A percentile compares a stretch with the other conserved stretches of the same genome.
These are phyloP conservation scores for Tachypleus tridentatus DNA, from an alignment of 1,140 invertebrate genomes.

Conservation along the genomic window DNA sequence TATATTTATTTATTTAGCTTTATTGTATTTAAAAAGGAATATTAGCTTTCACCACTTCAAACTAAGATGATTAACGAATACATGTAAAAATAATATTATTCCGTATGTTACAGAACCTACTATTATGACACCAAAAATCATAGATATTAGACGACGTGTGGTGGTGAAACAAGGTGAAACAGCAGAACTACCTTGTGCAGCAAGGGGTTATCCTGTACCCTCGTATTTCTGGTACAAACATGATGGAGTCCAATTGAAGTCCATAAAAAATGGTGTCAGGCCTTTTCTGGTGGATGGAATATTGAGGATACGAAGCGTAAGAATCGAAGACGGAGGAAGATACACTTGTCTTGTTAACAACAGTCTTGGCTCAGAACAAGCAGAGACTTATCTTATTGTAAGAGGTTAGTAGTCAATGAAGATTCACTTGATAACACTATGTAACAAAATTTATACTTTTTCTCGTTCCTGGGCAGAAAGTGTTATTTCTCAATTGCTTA, in stretches of 20 bases:
- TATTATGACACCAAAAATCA: constrained; percentile 21
- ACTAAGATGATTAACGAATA: no score
- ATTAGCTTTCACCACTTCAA: no score
- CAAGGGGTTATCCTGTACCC: constrained; percentile 28
- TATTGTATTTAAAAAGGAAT: no score
- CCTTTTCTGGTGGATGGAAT: constrained; percentile 18
- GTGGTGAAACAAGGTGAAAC: constrained; percentile 27
- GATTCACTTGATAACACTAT: no score
- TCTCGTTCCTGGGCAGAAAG: no score
- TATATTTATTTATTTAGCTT: no score
- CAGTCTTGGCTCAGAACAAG: constrained; percentile 24
- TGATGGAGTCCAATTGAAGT: constrained; percentile 9
- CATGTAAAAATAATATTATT: no score
- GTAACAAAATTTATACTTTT: no score
- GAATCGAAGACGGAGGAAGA: constrained; percentile 20
- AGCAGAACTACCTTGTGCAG: constrained; percentile 34
- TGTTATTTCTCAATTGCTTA: no score
- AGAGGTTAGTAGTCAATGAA: constrained; percentile 20
- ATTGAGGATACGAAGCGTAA: constrained; percentile 20
- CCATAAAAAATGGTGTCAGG: constrained; percentile 6
- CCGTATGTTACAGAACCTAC: no score
- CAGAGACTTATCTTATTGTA: constrained; percentile 26
- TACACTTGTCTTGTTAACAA: constrained; percentile 28
- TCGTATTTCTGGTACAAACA: constrained; percentile 22
- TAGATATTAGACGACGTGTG: constrained; percentile 19